Conservation (phyloP, 64 coral and sea anemone species). For the Orbicella faveolata region DNA sequence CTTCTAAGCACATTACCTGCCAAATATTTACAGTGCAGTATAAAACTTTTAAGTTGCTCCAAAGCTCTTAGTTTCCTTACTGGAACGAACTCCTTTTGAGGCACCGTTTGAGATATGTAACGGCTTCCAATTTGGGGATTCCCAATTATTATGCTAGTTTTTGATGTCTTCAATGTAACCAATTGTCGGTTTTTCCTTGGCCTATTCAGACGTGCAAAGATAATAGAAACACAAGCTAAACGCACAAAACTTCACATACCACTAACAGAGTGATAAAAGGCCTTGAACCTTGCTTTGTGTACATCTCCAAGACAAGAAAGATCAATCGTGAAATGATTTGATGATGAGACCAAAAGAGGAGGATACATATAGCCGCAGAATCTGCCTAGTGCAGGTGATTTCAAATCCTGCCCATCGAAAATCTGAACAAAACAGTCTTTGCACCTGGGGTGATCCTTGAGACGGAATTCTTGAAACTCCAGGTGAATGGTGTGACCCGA, state of each 20-base stretch:
- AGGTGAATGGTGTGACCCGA: background rate
- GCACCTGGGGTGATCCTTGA: background rate
- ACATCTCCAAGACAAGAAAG: background rate
- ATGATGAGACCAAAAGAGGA: background rate
- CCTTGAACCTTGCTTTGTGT: conserved; percentile 2
- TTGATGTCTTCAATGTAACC: no score
- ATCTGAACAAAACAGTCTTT: background rate
- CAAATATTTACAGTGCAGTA: no score
- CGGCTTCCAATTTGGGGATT: no score
- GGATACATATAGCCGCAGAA: conserved; percentile 4
- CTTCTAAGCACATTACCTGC: no score
- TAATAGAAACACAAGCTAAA: background rate
- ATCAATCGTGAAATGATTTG: background rate
- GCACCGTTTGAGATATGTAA: no score
- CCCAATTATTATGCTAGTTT: no score
- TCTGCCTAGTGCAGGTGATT: background rate
- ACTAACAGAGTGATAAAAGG: background rate
- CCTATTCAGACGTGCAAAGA: no score
- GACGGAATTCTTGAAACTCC: background rate
- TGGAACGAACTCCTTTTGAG: no score
- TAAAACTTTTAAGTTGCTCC: no score
- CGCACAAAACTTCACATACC: background rate
- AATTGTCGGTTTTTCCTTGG: no score
- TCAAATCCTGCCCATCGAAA: background rate
- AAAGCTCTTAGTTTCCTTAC: no score